Percentiles rank a stretch among this genome's conserved stretches.
phyloP scores from a whole-genome alignment of 2,113 vertebrate species.

The Colinus virginianus region DNA sequence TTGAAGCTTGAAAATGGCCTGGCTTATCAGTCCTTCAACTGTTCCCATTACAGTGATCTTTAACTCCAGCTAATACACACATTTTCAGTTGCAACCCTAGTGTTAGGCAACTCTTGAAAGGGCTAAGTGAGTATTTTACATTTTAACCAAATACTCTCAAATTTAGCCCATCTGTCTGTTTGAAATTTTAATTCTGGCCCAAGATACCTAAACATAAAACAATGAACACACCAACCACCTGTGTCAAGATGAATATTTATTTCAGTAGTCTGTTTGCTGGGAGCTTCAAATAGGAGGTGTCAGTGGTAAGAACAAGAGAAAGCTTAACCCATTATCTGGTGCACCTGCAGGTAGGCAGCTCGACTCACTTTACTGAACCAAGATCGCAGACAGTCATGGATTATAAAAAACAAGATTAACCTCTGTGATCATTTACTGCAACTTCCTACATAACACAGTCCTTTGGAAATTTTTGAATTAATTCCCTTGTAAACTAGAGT shows the following conservation, averaged over 20 bases:
- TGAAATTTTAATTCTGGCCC: background rate
- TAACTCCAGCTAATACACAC: background rate
- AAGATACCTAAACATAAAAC: background rate
- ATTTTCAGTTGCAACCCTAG: background rate
- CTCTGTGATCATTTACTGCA: conserved; percentile 1
- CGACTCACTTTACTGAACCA: conserved; percentile 1
- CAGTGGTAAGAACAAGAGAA: background rate
- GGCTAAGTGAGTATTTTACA: background rate
- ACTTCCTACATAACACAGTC: background rate
- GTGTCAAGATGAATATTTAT: background rate
- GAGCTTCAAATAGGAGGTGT: background rate
- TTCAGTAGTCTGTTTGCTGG: background rate
- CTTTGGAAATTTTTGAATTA: background rate
- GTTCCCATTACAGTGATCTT: background rate
- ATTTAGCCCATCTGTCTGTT: background rate
- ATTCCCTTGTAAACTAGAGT: background rate
- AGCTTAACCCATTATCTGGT: background rate
- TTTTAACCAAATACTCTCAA: background rate
- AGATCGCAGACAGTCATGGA: background rate
- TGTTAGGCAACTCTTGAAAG: background rate
- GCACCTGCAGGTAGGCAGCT: background rate
- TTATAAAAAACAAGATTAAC: conserved; percentile 18
- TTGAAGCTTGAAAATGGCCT: background rate
- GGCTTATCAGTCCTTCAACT: background rate
- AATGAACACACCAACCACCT: background rate